Percentiles rank a stretch among this genome's conserved stretches.
Conservation (phyloP, 2,797 vertebrate species). For the Crenichthys baileyi region DNA sequence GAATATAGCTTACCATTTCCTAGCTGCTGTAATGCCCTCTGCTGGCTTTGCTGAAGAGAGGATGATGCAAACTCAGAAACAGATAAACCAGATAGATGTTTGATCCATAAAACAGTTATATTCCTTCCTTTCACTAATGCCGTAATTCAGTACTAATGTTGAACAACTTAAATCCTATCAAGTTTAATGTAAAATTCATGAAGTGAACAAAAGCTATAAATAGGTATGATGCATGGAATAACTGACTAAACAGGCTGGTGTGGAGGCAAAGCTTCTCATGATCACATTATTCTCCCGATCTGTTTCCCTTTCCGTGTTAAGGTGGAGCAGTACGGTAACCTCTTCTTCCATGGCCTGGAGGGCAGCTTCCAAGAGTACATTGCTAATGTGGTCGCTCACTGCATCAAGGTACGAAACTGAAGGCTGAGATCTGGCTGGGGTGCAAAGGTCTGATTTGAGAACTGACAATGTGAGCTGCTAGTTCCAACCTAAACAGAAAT, state of each 20-base stretch:
- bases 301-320: conserved; percentile 49
- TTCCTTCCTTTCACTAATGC: not conserved
- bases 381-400: conserved; percentile 86
- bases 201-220: not conserved
- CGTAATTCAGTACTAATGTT: not conserved
- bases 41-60: conserved; percentile 24
- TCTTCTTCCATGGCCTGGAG: conserved; percentile 94
- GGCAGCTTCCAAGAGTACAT: conserved; percentile 94
- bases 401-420: conserved; percentile 86
- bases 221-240: not conserved
- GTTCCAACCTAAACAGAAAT: not conserved
- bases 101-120: not conserved
- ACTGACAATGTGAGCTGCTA: no score
- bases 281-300: not conserved
- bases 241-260: not conserved
- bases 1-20: not conserved
- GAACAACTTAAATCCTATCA: not conserved
- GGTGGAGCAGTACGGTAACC: conserved; percentile 93
- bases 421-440: not conserved
- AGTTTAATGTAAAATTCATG: not conserved
- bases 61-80: not conserved
- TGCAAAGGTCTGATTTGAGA: no score
- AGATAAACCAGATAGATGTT: not conserved
- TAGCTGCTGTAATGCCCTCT: conserved; percentile 36
- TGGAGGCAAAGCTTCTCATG: not conserved